These are phyloP conservation scores for Apogon hyalosoma DNA, from an alignment of 2,797 vertebrate genomes.

Conservation along the genomic window DNA sequence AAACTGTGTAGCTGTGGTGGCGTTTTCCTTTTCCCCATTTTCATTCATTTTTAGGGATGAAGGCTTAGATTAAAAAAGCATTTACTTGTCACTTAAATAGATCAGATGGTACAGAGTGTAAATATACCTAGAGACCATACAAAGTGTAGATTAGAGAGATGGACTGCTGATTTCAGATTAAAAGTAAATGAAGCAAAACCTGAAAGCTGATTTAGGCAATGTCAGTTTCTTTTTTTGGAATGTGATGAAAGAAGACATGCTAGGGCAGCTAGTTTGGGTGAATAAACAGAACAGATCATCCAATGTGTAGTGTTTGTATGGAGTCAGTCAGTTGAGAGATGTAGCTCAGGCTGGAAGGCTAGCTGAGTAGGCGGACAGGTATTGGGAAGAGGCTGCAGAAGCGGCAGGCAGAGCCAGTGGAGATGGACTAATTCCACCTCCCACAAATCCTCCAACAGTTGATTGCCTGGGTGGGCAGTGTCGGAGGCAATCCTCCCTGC, in stretches of 20 bases:
- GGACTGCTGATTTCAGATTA: neutral
- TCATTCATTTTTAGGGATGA: too few relatives aligned
- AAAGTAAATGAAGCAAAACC: constrained; percentile 6
- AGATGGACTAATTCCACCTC: constrained; percentile 78
- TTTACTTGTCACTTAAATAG: too few relatives aligned
- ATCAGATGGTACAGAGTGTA: too few relatives aligned
- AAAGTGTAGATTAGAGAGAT: too few relatives aligned
- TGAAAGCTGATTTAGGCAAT: neutral
- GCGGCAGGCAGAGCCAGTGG: constrained; percentile 65
- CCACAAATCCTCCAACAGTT: constrained; percentile 81
- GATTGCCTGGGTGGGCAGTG: constrained; percentile 81
- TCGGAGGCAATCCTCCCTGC: constrained; percentile 77
- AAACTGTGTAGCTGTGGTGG: constrained; percentile 4
- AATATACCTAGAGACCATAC: too few relatives aligned
- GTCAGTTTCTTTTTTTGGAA: constrained; percentile 7
- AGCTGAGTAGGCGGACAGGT: constrained; percentile 75
- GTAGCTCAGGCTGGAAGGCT: constrained; percentile 67
- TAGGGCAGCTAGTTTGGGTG: constrained; percentile 25
- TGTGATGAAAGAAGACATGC: constrained; percentile 26
- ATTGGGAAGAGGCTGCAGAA: constrained; percentile 71
- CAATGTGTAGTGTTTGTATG: constrained; percentile 49
- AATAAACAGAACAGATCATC: constrained; percentile 58
- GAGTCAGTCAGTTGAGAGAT: constrained; percentile 68
- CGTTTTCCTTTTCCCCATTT: neutral
- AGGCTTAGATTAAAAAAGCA: too few relatives aligned